Evolutionary conservation across 2,797 vertebrate species (phyloP).

Genomic region (Lophius americanus): DNA sequence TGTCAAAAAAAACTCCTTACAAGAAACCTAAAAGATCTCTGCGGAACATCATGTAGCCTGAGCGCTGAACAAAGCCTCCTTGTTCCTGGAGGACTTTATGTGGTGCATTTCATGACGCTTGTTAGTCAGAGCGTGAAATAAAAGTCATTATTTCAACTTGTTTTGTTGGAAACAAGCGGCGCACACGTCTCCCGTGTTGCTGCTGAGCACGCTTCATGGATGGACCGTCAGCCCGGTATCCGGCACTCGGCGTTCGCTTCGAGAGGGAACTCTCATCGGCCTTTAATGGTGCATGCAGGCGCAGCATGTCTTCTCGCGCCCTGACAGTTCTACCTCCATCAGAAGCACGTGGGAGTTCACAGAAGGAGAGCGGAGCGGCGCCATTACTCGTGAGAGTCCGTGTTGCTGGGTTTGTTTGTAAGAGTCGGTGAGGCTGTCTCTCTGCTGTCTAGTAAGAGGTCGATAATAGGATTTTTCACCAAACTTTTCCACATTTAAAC

Average conservation of each 20-base stretch:
- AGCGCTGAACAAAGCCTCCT: slow-evolving; percentile 25
- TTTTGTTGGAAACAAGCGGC: slow-evolving; percentile 8
- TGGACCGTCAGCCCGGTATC: slow-evolving; percentile 47
- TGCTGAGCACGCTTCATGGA: slow-evolving; percentile 37
- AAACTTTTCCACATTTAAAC: background rate
- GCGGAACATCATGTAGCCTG: slow-evolving; percentile 17
- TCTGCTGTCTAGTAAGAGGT: background rate
- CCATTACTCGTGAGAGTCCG: background rate
- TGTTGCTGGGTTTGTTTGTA: background rate
- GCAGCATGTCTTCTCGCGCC: slow-evolving; percentile 37
- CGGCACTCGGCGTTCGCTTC: slow-evolving; percentile 36
- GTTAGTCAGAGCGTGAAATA: slow-evolving; percentile 17
- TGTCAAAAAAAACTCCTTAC: slow-evolving; percentile 11
- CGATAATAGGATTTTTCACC: background rate
- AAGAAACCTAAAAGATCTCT: slow-evolving; percentile 15
- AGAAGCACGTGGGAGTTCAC: slow-evolving; percentile 19
- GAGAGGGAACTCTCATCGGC: slow-evolving; percentile 39
- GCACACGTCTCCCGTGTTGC: background rate
- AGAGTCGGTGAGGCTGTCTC: background rate
- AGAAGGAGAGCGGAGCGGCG: slow-evolving; percentile 30
- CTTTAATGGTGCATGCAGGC: slow-evolving; percentile 36
- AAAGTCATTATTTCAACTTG: slow-evolving; percentile 39
- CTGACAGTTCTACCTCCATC: slow-evolving; percentile 43
- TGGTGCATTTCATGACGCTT: slow-evolving; percentile 33
- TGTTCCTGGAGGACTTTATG: slow-evolving; percentile 18